These are phyloP conservation scores for Stictonetta naevosa DNA, from an alignment of 2,113 vertebrate species.

Conservation along the genomic window DNA sequence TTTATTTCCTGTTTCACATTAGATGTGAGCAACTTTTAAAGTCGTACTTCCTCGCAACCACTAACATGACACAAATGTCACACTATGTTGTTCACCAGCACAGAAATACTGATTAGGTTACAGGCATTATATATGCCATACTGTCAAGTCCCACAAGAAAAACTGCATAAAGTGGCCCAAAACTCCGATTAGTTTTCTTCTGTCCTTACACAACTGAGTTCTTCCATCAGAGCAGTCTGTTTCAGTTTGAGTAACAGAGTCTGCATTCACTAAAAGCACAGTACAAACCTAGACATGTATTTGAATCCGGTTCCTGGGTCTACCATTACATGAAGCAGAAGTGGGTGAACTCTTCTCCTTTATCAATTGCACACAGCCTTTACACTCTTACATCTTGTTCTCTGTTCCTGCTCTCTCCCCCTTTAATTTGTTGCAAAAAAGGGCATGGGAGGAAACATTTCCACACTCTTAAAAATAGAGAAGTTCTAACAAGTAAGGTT, in stretches of 20 bases:
- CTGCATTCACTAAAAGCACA: neutral
- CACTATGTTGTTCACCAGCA: neutral
- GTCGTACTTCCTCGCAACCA: neutral
- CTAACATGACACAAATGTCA: neutral
- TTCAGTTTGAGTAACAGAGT: neutral
- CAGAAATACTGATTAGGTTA: neutral
- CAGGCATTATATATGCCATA: too few species aligned
- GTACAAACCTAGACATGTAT: neutral
- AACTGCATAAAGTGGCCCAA: neutral
- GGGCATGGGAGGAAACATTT: neutral
- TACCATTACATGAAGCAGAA: rapidly evolving
- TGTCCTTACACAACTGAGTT: neutral
- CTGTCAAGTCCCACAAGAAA: neutral
- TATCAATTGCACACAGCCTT: neutral
- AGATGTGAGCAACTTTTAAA: neutral
- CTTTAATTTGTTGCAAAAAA: neutral
- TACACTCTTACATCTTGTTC: neutral
- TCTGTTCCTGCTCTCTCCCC: neutral
- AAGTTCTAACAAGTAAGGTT: neutral
- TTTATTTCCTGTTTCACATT: neutral
- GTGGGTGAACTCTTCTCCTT: neutral
- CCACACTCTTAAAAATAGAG: rapidly evolving
- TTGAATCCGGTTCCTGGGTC: neutral
- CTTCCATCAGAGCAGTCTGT: neutral
- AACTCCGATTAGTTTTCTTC: neutral